phyloP scores from a whole-genome alignment of 2,113 vertebrate genomes.

The Lasiurus cinereus region DNA sequence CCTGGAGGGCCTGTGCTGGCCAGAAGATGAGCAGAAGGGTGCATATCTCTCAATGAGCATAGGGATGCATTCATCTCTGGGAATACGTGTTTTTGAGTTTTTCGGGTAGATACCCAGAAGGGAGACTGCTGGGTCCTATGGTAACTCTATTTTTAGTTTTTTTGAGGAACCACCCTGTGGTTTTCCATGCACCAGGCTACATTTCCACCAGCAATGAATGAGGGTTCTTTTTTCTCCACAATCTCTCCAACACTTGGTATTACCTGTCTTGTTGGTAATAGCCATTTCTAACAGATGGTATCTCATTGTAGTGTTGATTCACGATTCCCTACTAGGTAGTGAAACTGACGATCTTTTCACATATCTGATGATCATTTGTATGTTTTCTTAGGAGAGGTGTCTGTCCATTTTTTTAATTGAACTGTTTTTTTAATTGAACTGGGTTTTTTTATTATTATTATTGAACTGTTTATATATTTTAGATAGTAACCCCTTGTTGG shows the following conservation, averaged over 20 bases:
- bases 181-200: neutral
- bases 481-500: neutral
- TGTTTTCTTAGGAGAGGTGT: neutral
- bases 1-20: accelerated
- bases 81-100: neutral
- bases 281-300: neutral
- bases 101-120: neutral
- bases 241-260: neutral
- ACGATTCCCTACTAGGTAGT: neutral
- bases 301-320: neutral
- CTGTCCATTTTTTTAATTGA: neutral
- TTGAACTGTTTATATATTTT: neutral
- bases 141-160: neutral
- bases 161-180: neutral
- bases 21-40: accelerated
- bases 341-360: neutral
- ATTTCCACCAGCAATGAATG: neutral
- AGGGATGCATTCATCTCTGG: neutral
- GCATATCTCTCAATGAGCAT: neutral
- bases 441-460: neutral
- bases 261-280: neutral
- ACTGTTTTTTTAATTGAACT: neutral
- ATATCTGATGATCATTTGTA: neutral
- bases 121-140: neutral
- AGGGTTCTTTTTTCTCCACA: neutral